These are phyloP conservation scores for Neoniphon sammara DNA, from an alignment of 2,797 vertebrate species.

Conservation along the genomic window DNA sequence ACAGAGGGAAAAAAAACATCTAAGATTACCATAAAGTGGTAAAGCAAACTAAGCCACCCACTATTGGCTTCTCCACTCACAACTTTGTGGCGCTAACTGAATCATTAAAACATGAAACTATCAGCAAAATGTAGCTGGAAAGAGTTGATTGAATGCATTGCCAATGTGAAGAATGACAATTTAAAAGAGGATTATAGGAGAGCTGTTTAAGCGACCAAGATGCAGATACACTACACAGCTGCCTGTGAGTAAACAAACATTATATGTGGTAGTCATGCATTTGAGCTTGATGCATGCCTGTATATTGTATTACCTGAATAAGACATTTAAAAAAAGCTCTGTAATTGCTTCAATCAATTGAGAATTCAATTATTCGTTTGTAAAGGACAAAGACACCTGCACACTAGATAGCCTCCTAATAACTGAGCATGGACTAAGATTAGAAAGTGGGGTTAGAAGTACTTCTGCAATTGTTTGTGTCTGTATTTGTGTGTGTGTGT, in stretches of 20 bases:
- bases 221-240: conserved; percentile 41
- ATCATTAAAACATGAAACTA: conserved; percentile 64
- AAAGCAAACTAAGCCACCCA: conserved; percentile 65
- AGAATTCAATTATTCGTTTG: conserved; percentile 52
- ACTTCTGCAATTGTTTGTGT: conserved; percentile 11
- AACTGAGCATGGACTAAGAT: conserved; percentile 6
- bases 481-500: neutral
- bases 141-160: conserved; percentile 53
- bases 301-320: conserved; percentile 61
- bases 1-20: conserved; percentile 45
- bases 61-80: conserved; percentile 44
- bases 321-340: conserved; percentile 51
- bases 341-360: conserved; percentile 58
- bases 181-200: conserved; percentile 73
- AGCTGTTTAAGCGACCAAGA: conserved; percentile 61
- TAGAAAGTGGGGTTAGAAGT: conserved; percentile 20
- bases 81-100: conserved; percentile 60
- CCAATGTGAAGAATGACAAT: conserved; percentile 61
- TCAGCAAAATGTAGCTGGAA: conserved; percentile 39
- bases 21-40: conserved; percentile 50
- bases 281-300: conserved; percentile 41
- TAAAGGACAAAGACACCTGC: neutral
- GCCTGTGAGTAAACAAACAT: conserved; percentile 64
- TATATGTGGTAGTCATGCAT: conserved; percentile 40
- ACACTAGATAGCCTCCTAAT: conserved; percentile 35